Conservation (phyloP, 2,113 vertebrate species). For the Nanorana parkeri region DNA sequence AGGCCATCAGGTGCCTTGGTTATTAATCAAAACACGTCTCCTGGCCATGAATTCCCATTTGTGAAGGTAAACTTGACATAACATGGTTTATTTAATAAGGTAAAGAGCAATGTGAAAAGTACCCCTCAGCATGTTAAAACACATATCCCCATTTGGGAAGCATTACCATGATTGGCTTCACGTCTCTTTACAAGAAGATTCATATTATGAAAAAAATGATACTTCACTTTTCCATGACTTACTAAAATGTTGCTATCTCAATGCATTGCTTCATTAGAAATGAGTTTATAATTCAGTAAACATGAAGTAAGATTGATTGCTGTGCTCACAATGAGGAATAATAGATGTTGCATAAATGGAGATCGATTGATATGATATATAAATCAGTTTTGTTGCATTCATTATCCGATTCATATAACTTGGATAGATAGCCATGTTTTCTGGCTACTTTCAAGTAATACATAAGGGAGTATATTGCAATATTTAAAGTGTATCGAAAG, state of each 20-base stretch:
- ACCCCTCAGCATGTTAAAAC: too few relatives aligned
- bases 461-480: too few relatives aligned
- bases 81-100: too few relatives aligned
- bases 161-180: too few relatives aligned
- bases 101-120: too few relatives aligned
- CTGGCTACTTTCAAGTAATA: not conserved
- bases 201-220: conserved; percentile 10
- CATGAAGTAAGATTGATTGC: conserved; percentile 19
- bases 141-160: too few relatives aligned
- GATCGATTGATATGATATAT: conserved; percentile 23
- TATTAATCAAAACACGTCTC: too few relatives aligned
- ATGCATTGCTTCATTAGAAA: not conserved
- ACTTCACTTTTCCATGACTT: not conserved
- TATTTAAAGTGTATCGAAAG: too few relatives aligned
- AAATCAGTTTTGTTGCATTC: conserved; percentile 24
- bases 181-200: not conserved
- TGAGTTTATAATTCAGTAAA: too few relatives aligned
- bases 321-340: not conserved
- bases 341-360: not conserved
- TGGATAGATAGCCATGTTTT: conserved; percentile 6
- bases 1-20: too few relatives aligned
- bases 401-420: conserved; percentile 31
- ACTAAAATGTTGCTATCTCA: not conserved
- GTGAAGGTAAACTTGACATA: too few relatives aligned
- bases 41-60: too few relatives aligned